These are phyloP conservation scores for Aramus guarauna DNA, from an alignment of 2,113 vertebrate species.

Conservation along the genomic window DNA sequence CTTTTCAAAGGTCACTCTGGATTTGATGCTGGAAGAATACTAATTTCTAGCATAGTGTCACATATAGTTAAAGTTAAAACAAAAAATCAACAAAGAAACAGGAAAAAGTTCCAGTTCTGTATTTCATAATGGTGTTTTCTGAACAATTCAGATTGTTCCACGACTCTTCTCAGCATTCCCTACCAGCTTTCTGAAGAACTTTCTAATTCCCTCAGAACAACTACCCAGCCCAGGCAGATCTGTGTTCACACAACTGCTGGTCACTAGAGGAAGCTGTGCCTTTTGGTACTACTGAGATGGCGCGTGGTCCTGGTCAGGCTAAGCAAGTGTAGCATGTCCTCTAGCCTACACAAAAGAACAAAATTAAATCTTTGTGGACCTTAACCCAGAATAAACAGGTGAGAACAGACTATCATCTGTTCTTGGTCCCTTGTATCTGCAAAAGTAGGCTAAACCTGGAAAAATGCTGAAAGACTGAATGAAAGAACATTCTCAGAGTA, in stretches of 20 bases:
- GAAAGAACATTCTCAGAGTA: neutral
- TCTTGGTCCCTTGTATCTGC: too few species aligned
- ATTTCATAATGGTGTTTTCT: neutral
- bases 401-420: neutral
- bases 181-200: neutral
- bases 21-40: neutral
- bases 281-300: neutral
- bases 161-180: fast-evolving
- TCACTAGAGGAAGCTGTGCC: neutral
- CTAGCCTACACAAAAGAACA: neutral
- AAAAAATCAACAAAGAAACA: neutral
- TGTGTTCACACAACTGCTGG: neutral
- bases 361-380: neutral
- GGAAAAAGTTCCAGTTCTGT: neutral
- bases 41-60: neutral
- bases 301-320: neutral
- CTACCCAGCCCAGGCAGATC: neutral
- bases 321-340: neutral
- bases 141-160: neutral
- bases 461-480: too few species aligned
- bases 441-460: too few species aligned
- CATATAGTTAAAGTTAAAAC: neutral
- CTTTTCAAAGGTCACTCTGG: neutral
- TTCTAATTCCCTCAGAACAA: neutral
- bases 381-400: neutral